A percentile compares a stretch with the other conserved stretches of the same genome.
Evolutionary conservation across 2,797 vertebrate genomes (phyloP).

Genomic region (Silurus aristotelis): DNA sequence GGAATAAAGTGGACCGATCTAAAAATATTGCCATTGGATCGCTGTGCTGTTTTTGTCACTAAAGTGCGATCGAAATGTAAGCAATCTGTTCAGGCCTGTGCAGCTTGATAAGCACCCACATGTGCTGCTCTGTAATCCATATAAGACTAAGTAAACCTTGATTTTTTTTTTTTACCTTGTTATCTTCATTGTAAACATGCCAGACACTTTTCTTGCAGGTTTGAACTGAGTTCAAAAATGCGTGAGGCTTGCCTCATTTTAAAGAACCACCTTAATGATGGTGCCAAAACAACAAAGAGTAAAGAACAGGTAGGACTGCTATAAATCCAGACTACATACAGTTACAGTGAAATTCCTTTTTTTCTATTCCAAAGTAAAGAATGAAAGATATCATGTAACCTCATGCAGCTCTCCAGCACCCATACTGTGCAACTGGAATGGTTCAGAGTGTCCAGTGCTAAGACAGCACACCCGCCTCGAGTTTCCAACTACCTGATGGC

Average conservation of each 20-base stretch:
- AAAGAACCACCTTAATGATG: slow-evolving; percentile 82
- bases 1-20: slow-evolving; percentile 3
- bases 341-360: background rate
- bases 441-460: slow-evolving; percentile 93
- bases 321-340: background rate
- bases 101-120: slow-evolving; percentile 8
- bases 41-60: slow-evolving; percentile 3
- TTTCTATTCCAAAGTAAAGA: background rate
- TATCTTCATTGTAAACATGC: background rate
- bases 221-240: slow-evolving; percentile 88
- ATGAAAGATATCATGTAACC: background rate
- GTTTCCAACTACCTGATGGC: slow-evolving; percentile 86
- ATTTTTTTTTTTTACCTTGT: background rate
- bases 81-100: slow-evolving; percentile 13
- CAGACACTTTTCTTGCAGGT: slow-evolving; percentile 71
- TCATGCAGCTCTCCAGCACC: slow-evolving; percentile 79
- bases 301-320: slow-evolving; percentile 85
- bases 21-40: slow-evolving; percentile 15
- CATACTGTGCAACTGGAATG: slow-evolving; percentile 89
- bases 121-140: slow-evolving; percentile 2
- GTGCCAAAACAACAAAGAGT: slow-evolving; percentile 73
- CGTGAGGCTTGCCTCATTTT: slow-evolving; percentile 90
- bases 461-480: slow-evolving; percentile 71
- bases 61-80: slow-evolving; percentile 20
- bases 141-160: background rate